Base-by-base conservation (phyloP, 2,113 vertebrate species). In the Ochotona princeps region DNA sequence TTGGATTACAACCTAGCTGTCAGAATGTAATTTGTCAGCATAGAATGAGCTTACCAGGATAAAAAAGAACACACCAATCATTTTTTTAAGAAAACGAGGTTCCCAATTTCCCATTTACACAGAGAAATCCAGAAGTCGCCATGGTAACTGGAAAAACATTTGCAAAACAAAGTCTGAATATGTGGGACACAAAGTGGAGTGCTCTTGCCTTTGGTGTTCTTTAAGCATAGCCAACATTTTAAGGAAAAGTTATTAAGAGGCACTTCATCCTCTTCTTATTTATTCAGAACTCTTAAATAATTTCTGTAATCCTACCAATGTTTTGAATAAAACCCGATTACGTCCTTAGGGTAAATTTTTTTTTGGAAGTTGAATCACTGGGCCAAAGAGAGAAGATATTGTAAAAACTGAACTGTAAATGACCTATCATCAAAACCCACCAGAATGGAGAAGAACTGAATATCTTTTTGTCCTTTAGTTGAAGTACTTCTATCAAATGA, bases 91-190 rank as follows among this genome's bases (percentile, higher is more conserved):
- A 54, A 72, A 82, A 65, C 3, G 12, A 96, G 49, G 63, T 97
- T 95, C 83, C 93, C 72, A 90, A 86, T 95, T 97, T 97, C 94
- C 89, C 85, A 96, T 94, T 97, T 94, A 93, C 78, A 92, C 80
- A 86, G 86, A 95, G 76, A 96, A 83, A 86, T 89, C 90, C 93
- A 93, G 88, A 93, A 90, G 95, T 96, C 95, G 70, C 83, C 78
- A 28, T 95, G 66, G 97, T 82, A 97, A 97, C 96, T 57, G 91
- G 83, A 93, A 97, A 57, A 97, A 97, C 96, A 97, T 95, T 96
- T 97, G 90, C 96, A 94, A 97, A 97, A 97, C 96, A 97, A 93
- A 97, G 94, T 86, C 90, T 86, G 49, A 87, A 61, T 94, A 78
- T 90, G 65, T 93, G 63, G 80, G 89, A 84, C 91, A 91, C 66